phyloP scores from a whole-genome alignment of 2,888 invertebrate genomes.

The Mythimna pallens region DNA sequence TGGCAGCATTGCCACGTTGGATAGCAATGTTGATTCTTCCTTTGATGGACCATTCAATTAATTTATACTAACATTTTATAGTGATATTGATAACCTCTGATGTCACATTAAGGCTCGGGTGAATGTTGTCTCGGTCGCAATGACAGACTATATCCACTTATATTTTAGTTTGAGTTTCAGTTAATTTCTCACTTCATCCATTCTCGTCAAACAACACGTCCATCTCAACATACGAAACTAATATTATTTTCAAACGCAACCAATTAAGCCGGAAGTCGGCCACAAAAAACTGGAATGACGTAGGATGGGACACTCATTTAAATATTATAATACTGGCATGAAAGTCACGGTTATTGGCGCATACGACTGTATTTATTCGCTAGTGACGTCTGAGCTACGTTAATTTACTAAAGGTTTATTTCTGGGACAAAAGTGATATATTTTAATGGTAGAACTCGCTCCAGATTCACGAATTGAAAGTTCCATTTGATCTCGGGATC shows the following conservation, averaged over 20 bases:
- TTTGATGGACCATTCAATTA: too few relatives aligned
- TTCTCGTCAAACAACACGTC: too few relatives aligned
- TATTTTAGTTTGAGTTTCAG: too few relatives aligned
- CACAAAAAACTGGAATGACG: slow-evolving; percentile 9
- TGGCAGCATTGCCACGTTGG: too few relatives aligned
- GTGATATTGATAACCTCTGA: too few relatives aligned
- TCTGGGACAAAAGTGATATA: slow-evolving; percentile 42
- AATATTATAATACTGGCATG: slow-evolving; percentile 35
- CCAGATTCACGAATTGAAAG: slow-evolving; percentile 28
- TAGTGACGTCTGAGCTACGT: slow-evolving; percentile 29
- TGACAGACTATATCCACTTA: too few relatives aligned
- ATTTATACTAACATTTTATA: too few relatives aligned
- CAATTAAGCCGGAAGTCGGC: background rate
- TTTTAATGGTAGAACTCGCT: slow-evolving; percentile 16
- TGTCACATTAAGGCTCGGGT: too few relatives aligned
- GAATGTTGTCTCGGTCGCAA: too few relatives aligned
- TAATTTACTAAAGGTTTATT: slow-evolving; percentile 44
- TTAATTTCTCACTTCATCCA: too few relatives aligned
- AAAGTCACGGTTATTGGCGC: slow-evolving; percentile 11
- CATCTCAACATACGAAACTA: background rate
- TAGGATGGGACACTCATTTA: slow-evolving; percentile 11
- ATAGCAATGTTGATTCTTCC: too few relatives aligned
- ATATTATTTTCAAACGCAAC: background rate
- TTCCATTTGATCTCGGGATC: slow-evolving; percentile 30
- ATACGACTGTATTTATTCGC: slow-evolving; percentile 37